Evolutionary conservation across 2,888 invertebrate species (phyloP).

Genomic region (Stomorhina lunata): DNA sequence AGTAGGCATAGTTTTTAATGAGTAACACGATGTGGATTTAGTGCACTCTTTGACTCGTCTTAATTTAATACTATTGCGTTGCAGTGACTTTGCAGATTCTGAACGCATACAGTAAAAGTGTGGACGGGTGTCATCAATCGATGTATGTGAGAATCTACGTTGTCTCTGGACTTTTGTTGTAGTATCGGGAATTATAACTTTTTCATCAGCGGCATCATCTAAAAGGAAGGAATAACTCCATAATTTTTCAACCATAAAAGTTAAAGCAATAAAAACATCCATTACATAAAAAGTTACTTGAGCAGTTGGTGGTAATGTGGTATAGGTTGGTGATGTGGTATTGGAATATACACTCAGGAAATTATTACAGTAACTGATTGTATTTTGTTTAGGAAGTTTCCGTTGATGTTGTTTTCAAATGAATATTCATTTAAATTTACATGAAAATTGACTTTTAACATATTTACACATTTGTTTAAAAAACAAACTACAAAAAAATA

Average conservation of each 20-base stretch:
- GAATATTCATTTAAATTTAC: no score
- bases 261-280: background rate
- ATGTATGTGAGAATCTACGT: background rate
- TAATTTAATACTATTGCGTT: constrained; percentile 61
- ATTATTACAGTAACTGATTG: no score
- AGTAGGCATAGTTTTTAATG: constrained; percentile 31
- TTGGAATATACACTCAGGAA: no score
- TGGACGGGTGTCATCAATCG: background rate
- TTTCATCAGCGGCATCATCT: constrained; percentile 16
- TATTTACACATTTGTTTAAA: no score
- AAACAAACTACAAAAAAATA: no score
- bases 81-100: constrained; percentile 72
- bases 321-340: no score
- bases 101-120: constrained; percentile 66
- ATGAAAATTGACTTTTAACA: no score
- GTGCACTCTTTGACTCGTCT: constrained; percentile 34
- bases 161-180: background rate
- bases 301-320: no score
- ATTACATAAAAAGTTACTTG: no score
- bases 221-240: background rate
- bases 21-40: constrained; percentile 43
- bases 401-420: no score
- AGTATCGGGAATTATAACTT: background rate
- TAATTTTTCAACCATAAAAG: background rate
- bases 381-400: no score